phyloP scores from a whole-genome alignment of 2,113 vertebrate genomes.

The Paedocypris sp. region DNA sequence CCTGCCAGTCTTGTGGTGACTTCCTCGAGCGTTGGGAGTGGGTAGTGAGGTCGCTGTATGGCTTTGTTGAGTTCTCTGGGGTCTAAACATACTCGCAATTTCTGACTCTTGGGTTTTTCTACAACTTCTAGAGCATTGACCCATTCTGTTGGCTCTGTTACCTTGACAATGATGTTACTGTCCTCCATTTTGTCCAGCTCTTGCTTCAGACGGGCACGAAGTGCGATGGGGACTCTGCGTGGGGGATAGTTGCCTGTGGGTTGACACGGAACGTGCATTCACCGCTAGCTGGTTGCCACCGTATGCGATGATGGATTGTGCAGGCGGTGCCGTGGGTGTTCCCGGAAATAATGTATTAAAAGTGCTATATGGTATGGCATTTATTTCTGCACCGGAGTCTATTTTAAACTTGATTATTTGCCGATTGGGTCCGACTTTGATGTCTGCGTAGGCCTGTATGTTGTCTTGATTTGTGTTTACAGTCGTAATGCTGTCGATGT shows the following conservation, averaged over 20 bases:
- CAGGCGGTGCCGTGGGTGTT: too few relatives aligned
- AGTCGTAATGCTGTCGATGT: too few relatives aligned
- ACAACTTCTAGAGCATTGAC: slow-evolving; percentile 10
- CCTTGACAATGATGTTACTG: not conserved
- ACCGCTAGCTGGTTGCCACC: too few relatives aligned
- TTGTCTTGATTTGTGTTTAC: too few relatives aligned
- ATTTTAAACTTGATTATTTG: too few relatives aligned
- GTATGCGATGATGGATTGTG: too few relatives aligned
- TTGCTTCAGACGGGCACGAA: not conserved
- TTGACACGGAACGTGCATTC: too few relatives aligned
- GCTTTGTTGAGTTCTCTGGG: slow-evolving; percentile 20
- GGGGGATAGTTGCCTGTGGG: slow-evolving; percentile 9
- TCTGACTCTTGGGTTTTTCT: slow-evolving; percentile 18
- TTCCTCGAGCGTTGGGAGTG: slow-evolving; percentile 13
- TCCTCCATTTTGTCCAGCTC: slow-evolving; percentile 19
- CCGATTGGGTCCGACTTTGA: too few relatives aligned
- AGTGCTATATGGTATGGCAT: too few relatives aligned
- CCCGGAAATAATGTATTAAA: too few relatives aligned
- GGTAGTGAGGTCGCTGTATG: slow-evolving; percentile 20
- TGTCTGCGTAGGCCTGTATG: too few relatives aligned
- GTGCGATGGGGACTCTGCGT: slow-evolving; percentile 8
- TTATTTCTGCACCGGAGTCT: too few relatives aligned
- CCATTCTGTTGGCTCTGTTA: slow-evolving; percentile 24
- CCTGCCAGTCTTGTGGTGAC: slow-evolving; percentile 9
- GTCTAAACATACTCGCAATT: slow-evolving; percentile 17